Evolutionary conservation across 2,797 vertebrate genomes (phyloP).

Genomic region (Fratercula arctica): DNA sequence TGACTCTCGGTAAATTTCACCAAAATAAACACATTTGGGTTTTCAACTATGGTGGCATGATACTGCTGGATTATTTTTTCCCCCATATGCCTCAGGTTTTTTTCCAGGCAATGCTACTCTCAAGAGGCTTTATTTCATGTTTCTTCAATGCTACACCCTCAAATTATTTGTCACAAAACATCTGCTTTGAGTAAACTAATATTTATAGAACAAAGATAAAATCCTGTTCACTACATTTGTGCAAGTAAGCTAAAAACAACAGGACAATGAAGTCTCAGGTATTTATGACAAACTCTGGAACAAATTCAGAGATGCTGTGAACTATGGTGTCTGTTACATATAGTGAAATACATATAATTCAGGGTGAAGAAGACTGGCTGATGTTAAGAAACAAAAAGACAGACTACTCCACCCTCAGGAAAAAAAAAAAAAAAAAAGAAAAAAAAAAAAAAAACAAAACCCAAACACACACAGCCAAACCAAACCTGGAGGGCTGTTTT

Average conservation of each 20-base stretch:
- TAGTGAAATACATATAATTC: background rate
- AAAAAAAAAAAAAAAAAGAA: background rate
- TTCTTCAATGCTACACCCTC: background rate
- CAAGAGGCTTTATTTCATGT: background rate
- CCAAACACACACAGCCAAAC: no score
- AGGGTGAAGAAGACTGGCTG: background rate
- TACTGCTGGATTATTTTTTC: background rate
- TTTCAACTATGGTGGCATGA: background rate
- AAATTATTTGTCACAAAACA: conserved; percentile 36
- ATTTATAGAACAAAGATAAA: background rate
- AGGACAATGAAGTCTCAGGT: background rate
- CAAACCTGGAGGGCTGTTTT: background rate
- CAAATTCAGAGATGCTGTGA: conserved; percentile 13
- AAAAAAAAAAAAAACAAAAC: no score
- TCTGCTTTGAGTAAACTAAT: conserved; percentile 23
- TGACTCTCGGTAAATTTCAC: background rate
- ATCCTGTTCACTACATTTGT: background rate
- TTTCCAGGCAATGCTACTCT: background rate
- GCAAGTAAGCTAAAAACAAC: background rate
- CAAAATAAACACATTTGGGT: background rate
- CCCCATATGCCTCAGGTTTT: background rate
- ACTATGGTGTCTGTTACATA: background rate
- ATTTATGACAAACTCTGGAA: conserved; percentile 13
- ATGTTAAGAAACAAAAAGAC: background rate
- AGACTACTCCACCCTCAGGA: background rate